phyloP scores from a whole-genome alignment of 2,113 vertebrate genomes.

The Chloropsis hardwickii region DNA sequence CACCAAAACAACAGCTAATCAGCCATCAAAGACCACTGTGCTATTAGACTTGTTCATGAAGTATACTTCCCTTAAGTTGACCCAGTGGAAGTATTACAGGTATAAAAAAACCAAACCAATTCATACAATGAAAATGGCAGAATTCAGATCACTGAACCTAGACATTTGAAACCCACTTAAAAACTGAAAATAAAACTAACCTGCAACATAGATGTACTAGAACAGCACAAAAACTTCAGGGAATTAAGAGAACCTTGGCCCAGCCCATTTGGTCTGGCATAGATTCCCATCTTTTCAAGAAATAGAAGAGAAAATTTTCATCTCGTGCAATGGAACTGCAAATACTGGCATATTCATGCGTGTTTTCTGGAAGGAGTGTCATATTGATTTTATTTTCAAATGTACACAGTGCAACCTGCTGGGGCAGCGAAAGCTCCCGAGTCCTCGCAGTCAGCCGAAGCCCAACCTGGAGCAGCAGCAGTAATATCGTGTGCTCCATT shows the following conservation, averaged over 20 bases:
- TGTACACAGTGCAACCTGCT: background rate
- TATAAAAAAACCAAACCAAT: background rate
- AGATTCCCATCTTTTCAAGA: background rate
- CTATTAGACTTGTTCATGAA: background rate
- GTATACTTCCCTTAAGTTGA: background rate
- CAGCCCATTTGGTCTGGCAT: background rate
- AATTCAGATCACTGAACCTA: background rate
- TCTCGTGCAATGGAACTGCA: background rate
- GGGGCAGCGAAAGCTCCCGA: background rate
- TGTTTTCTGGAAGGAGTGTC: background rate
- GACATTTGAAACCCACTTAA: background rate
- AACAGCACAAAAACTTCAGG: background rate
- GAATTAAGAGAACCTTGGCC: background rate
- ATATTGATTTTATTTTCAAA: background rate
- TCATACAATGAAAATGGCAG: background rate
- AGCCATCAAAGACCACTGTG: background rate
- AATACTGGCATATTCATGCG: background rate
- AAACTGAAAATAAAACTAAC: background rate
- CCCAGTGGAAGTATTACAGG: background rate
- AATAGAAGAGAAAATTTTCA: background rate
- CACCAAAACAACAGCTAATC: background rate
- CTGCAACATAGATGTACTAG: background rate
- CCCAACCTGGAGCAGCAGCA: conserved; percentile 68
- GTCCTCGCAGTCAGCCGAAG: background rate
- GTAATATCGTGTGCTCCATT: conserved; percentile 54